Percentiles rank a stretch among this genome's conserved stretches.
Conservation (phyloP, 1,140 invertebrate species). For the Drosophila biarmipes region DNA sequence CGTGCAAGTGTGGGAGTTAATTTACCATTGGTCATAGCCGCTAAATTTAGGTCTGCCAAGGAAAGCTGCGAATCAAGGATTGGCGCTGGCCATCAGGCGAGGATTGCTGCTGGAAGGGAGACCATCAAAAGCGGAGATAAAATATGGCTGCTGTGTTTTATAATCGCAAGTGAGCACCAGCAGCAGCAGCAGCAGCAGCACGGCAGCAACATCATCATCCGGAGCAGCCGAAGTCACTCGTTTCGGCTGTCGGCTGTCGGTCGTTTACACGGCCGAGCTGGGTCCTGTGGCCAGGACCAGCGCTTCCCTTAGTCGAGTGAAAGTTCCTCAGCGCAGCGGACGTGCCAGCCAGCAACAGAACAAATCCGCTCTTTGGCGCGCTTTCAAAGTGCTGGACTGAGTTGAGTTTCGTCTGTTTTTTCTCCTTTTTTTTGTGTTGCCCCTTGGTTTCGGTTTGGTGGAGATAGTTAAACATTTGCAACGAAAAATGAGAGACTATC, state of each 20-base stretch:
- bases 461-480: background rate
- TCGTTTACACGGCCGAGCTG: conserved; percentile 36
- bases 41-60: background rate
- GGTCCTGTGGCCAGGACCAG: conserved; percentile 36
- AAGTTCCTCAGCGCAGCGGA: conserved; percentile 53
- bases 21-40: conserved; percentile 13
- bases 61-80: conserved; percentile 2
- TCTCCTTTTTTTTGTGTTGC: background rate
- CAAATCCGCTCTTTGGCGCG: conserved; percentile 30
- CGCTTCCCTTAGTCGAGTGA: conserved; percentile 48
- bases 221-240: conserved; percentile 26
- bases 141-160: conserved; percentile 37
- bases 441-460: background rate
- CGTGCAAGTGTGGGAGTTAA: conserved; percentile 10
- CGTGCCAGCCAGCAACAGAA: conserved; percentile 24
- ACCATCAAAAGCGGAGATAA: conserved; percentile 32
- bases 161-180: conserved; percentile 27
- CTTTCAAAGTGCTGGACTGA: conserved; percentile 29
- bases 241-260: background rate
- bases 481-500: conserved; percentile 76
- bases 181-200: background rate
- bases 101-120: conserved; percentile 4
- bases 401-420: conserved; percentile 3
- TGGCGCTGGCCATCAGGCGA: conserved; percentile 6
- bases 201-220: conserved; percentile 6